Evolutionary conservation across 2,888 invertebrate species (phyloP).

Genomic region (Octodonta nipae): DNA sequence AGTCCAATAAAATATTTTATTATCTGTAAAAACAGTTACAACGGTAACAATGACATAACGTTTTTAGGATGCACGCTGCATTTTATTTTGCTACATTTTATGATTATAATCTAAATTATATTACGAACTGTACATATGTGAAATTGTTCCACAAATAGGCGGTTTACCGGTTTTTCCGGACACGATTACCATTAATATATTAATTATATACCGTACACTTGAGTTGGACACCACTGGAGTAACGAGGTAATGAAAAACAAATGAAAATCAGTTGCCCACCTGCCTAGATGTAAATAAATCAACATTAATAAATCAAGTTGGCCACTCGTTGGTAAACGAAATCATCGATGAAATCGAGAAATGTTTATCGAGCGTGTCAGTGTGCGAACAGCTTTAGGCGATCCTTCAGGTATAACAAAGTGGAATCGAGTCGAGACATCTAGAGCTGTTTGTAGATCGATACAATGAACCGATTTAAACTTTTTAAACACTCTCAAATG

Average conservation of each 20-base stretch:
- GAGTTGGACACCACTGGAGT: neutral
- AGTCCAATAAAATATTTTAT: no score
- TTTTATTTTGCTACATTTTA: no score
- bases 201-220: slow-evolving; percentile 1
- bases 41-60: no score
- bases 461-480: no score
- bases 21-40: no score
- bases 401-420: slow-evolving; percentile 2
- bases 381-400: slow-evolving; percentile 8
- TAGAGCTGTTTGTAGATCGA: no score
- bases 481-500: no score
- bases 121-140: neutral
- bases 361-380: slow-evolving; percentile 14
- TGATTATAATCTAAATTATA: no score
- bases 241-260: slow-evolving; percentile 14
- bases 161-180: neutral
- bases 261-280: slow-evolving; percentile 18
- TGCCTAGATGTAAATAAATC: slow-evolving; percentile 21
- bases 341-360: slow-evolving; percentile 19
- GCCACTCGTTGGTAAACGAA: slow-evolving; percentile 19
- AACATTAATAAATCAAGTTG: slow-evolving; percentile 18
- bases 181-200: slow-evolving; percentile 1
- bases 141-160: neutral
- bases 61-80: no score
- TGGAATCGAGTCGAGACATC: no score